Base-by-base conservation (phyloP, 2,113 vertebrate genomes). In the Pygoscelis adeliae region DNA sequence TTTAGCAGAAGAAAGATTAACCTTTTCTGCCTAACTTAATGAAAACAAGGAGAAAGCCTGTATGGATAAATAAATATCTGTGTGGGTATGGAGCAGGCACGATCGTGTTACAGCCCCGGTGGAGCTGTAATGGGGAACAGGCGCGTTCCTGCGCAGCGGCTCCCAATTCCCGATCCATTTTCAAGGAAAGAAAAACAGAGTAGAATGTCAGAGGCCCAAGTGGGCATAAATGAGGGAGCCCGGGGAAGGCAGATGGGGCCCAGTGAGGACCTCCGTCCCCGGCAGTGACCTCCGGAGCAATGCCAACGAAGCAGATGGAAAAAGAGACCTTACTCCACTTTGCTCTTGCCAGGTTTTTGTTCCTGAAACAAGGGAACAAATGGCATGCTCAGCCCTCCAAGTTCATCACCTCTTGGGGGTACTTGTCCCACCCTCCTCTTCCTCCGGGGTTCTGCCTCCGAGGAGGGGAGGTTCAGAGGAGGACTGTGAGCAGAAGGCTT, bases 41-140 rank as follows among this genome's bases (percentile, higher is more conserved):
- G 96, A 97, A 96, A 97, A 96, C 96, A 96, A 98, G 96, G 95
- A 97, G 96, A 46, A 86, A 94, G 97, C 55, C 95, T 94, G 97
- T 96, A 97, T 91, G 97, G 96, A 95, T 98, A 94, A 98, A 97
- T 98, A 97, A 98, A 98, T 94, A 97, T 94, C 96, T 97, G 94
- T 94, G 97, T 97, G 97, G 98, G 97, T 96, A 98, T 69, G 95
- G 96, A 96, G 93, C 92, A 91, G 98, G 96, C 97, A 95, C 65
- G 98, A 98, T 98, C 97, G 40, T 97, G 97, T 98, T 98, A 98
- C 98, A 98, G 97, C 97, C 98, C 97, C 98, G 83, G 96, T 98
- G 98, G 98, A 98, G 97, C 96, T 65, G 36, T 98, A 98, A 98
- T 98, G 96, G 98, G 97, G 98, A 98, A 98, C 98, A 98, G 98